These are phyloP conservation scores for Anticlea derivata DNA, from an alignment of 2,888 invertebrate genomes.

Conservation along the genomic window DNA sequence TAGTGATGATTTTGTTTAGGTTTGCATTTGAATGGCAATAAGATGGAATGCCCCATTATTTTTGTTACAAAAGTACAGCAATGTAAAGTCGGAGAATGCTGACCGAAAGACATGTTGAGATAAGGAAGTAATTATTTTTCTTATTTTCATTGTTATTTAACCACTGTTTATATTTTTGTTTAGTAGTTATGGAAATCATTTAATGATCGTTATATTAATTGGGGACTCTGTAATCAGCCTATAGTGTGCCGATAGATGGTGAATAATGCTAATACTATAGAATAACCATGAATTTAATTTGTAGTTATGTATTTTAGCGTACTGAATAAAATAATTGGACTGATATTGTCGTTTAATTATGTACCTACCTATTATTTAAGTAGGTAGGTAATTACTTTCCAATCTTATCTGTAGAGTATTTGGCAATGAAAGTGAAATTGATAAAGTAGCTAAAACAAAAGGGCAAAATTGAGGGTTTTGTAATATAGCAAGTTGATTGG, in stretches of 20 bases:
- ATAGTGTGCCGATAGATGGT: background rate
- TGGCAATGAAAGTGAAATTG: constrained; percentile 33
- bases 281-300: constrained; percentile 25
- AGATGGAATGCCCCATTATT: no score
- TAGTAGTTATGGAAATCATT: background rate
- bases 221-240: background rate
- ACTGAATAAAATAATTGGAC: constrained; percentile 50
- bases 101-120: no score
- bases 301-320: constrained; percentile 38
- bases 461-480: background rate
- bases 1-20: no score
- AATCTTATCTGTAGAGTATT: constrained; percentile 29
- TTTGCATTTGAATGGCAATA: no score
- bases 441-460: constrained; percentile 8
- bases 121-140: no score
- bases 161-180: background rate
- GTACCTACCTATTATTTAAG: no score
- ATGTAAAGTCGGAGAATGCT: no score
- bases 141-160: no score
- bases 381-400: constrained; percentile 28
- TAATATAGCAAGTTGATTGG: constrained; percentile 13
- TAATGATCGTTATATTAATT: background rate
- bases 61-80: no score
- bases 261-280: background rate
- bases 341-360: constrained; percentile 49